These are phyloP conservation scores for Geococcyx californianus DNA, from an alignment of 2,113 vertebrate genomes.

Conservation along the genomic window DNA sequence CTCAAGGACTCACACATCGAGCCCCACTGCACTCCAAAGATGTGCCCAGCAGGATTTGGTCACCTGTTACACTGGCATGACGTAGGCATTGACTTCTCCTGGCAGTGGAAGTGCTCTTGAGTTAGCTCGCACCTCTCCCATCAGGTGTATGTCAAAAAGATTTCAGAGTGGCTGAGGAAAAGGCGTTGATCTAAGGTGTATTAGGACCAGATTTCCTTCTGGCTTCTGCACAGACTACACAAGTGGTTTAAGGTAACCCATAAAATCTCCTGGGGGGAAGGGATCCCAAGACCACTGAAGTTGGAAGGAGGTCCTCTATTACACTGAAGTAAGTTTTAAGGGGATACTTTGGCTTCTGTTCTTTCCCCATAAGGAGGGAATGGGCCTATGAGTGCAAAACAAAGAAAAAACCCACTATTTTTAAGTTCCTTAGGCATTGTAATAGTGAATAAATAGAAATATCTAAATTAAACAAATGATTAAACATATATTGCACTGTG, in stretches of 20 bases:
- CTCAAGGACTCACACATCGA: not conserved
- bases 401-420: not conserved
- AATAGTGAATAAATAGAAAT: not conserved
- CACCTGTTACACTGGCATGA: not conserved
- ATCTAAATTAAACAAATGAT: not conserved
- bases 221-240: accelerated
- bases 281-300: not conserved
- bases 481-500: not conserved
- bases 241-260: not conserved
- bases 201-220: not conserved
- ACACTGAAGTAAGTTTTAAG: not conserved
- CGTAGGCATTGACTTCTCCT: not conserved
- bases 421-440: not conserved
- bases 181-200: not conserved
- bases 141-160: not conserved
- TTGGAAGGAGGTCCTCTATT: not conserved
- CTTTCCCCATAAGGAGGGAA: not conserved
- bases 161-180: not conserved
- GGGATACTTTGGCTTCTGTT: not conserved
- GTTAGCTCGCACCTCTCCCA: not conserved
- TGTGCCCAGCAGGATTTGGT: not conserved
- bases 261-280: not conserved
- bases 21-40: not conserved
- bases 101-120: not conserved
- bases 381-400: not conserved